Conservation (phyloP, 2,113 vertebrate species). For the Phyllostomus hastatus region DNA sequence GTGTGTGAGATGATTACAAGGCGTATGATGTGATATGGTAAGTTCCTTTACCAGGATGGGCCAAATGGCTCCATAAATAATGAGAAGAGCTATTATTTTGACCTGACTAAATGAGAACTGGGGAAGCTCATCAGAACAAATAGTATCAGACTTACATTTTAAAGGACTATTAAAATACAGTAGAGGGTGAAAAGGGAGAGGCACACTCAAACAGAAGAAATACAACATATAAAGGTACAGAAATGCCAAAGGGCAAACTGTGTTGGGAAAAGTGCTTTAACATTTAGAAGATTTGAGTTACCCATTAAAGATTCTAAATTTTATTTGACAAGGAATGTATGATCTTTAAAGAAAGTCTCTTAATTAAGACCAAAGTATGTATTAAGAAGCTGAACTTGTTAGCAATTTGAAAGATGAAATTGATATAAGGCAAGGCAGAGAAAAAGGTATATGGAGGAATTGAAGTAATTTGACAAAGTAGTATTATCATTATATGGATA, state of each 20-base stretch:
- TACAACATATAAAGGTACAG: neutral
- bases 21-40: neutral
- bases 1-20: neutral
- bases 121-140: neutral
- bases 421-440: neutral
- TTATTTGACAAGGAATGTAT: neutral
- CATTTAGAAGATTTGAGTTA: neutral
- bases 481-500: neutral
- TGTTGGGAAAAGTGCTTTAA: neutral
- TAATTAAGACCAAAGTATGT: conserved; percentile 48
- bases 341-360: conserved; percentile 28
- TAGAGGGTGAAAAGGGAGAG: neutral
- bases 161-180: neutral
- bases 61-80: neutral
- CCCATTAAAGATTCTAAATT: conserved; percentile 1
- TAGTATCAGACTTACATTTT: neutral
- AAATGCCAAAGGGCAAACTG: neutral
- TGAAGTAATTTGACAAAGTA: neutral
- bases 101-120: neutral
- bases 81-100: neutral
- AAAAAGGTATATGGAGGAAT: neutral
- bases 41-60: neutral
- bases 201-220: neutral
- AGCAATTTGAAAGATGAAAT: conserved; percentile 17
- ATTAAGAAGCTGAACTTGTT: conserved; percentile 22